phyloP scores from a whole-genome alignment of 2,888 invertebrate genomes.

The Heliconius aoede region DNA sequence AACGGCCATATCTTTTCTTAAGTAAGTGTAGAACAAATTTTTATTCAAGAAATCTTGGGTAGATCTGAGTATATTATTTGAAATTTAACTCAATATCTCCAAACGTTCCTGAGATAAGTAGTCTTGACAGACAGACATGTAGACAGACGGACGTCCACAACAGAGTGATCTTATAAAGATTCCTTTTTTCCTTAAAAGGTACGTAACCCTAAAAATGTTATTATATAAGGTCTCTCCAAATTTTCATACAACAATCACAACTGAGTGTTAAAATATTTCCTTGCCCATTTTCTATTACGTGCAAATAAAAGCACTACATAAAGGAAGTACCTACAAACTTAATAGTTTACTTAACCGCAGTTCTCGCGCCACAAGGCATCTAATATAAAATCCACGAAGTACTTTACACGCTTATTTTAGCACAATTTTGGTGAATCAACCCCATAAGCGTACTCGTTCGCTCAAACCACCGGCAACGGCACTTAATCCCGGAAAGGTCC shows the following conservation, averaged over 20 bases:
- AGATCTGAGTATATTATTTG: no score
- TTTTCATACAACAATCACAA: neutral
- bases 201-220: no score
- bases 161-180: no score
- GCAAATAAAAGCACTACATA: neutral
- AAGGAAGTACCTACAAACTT: neutral
- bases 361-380: conserved; percentile 7
- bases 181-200: no score
- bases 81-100: no score
- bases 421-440: conserved; percentile 42
- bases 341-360: neutral
- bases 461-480: conserved; percentile 40
- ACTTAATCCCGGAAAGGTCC: conserved; percentile 8
- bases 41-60: no score
- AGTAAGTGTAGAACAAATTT: no score
- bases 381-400: conserved; percentile 44
- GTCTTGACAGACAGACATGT: no score
- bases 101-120: no score
- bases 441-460: conserved; percentile 33
- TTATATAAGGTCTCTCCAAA: no score
- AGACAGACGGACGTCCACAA: no score
- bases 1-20: no score
- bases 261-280: neutral
- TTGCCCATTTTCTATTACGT: neutral
- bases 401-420: conserved; percentile 46